These are phyloP conservation scores for Sorex araneus DNA, from an alignment of 2,113 vertebrate species.

Conservation along the genomic window DNA sequence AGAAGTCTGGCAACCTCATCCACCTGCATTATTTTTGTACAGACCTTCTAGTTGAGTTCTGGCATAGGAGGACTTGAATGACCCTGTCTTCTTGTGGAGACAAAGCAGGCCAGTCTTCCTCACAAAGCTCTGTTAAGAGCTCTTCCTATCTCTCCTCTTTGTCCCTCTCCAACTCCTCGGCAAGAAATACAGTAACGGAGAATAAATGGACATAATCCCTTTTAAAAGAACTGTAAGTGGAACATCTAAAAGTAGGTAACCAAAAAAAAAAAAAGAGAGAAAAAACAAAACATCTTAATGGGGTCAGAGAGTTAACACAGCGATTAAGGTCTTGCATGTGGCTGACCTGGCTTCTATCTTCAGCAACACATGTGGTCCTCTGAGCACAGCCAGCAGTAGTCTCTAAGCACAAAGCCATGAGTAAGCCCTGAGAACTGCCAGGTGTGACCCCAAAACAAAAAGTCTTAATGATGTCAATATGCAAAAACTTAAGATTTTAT, in stretches of 20 bases:
- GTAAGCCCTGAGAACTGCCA: too few species aligned
- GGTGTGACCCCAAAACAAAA: too few species aligned
- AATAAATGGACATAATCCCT: background rate
- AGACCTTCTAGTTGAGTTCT: background rate
- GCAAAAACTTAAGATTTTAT: constrained; percentile 6
- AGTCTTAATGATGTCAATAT: background rate
- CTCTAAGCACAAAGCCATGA: too few species aligned
- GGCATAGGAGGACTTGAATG: background rate
- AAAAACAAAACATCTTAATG: too few species aligned
- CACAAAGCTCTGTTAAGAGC: background rate
- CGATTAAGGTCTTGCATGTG: too few species aligned
- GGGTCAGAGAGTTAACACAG: background rate
- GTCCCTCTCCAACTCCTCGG: background rate
- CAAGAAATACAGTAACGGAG: background rate
- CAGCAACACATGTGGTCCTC: too few species aligned
- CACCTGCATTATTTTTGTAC: background rate
- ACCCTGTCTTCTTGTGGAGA: background rate
- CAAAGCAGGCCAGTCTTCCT: background rate
- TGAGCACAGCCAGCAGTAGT: too few species aligned
- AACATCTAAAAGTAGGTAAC: background rate
- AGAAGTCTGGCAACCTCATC: background rate
- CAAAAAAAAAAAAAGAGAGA: too few species aligned
- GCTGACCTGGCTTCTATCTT: too few species aligned
- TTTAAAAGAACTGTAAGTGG: constrained; percentile 1
- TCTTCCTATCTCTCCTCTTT: background rate